Conservation (phyloP, 2,113 vertebrate genomes). For the Strix uralensis region DNA sequence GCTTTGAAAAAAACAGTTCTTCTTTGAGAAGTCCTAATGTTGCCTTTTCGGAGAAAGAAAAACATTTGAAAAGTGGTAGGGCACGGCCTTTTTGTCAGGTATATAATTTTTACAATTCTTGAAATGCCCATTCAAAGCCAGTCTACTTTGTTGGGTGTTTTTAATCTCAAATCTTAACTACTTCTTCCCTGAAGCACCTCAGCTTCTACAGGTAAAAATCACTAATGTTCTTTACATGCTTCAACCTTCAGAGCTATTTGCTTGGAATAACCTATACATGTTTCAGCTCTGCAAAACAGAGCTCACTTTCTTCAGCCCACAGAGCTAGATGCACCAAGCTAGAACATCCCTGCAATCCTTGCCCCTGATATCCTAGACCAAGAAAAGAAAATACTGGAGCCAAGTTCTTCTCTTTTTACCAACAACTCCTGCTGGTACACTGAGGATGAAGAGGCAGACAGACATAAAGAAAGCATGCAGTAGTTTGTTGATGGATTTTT, state of each 20-base stretch:
- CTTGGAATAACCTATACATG: accelerated
- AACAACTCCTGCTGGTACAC: not conserved
- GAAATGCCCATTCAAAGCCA: not conserved
- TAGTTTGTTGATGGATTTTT: not conserved
- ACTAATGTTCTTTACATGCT: not conserved
- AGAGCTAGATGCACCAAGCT: not conserved
- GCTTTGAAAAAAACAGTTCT: not conserved
- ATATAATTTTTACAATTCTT: not conserved
- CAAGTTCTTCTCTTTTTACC: not conserved
- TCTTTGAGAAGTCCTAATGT: not conserved
- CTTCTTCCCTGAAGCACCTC: not conserved
- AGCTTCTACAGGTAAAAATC: not conserved
- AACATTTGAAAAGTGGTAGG: not conserved
- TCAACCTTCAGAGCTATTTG: not conserved
- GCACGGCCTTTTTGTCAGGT: not conserved
- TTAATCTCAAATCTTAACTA: not conserved
- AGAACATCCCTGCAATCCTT: not conserved
- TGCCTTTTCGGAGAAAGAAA: not conserved
- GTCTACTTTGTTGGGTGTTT: not conserved
- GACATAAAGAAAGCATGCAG: not conserved
- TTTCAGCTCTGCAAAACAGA: not conserved
- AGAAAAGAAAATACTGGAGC: not conserved
- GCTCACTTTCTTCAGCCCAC: not conserved
- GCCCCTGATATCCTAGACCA: not conserved
- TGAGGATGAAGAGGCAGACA: not conserved